Conservation (phyloP, 2,113 vertebrate genomes). For the Microcebus griseorufus region DNA sequence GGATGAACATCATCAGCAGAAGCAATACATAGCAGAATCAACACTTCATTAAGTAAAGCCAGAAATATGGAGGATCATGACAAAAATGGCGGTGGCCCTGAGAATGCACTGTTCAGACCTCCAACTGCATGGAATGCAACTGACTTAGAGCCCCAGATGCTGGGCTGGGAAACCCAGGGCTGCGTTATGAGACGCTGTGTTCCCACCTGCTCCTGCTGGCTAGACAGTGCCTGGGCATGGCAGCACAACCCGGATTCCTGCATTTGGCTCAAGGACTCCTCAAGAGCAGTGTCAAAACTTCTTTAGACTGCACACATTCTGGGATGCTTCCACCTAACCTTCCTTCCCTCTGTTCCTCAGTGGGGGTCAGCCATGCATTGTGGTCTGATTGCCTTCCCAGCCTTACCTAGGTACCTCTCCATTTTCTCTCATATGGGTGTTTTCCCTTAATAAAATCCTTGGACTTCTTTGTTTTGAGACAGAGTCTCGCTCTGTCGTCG, state of each 20-base stretch:
- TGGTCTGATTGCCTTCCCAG: neutral
- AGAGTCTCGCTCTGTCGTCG: no score
- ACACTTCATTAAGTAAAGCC: neutral
- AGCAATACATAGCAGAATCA: neutral
- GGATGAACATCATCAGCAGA: neutral
- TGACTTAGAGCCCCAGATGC: neutral
- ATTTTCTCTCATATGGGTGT: neutral
- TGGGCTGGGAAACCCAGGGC: neutral
- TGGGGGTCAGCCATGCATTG: rapidly evolving
- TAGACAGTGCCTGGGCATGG: neutral
- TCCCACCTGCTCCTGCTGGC: neutral
- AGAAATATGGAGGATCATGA: neutral
- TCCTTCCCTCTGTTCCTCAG: neutral
- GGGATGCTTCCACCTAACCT: neutral
- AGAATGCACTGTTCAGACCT: neutral
- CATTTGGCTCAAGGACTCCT: neutral
- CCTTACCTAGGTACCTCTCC: neutral
- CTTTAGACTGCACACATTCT: neutral
- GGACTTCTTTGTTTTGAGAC: neutral
- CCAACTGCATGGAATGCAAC: neutral
- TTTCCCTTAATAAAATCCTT: neutral
- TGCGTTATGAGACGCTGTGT: neutral
- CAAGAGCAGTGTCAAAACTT: neutral
- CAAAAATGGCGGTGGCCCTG: neutral
- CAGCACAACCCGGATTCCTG: neutral